Evolutionary conservation across 2,113 vertebrate species (phyloP).

Genomic region (Microcebus murinus): DNA sequence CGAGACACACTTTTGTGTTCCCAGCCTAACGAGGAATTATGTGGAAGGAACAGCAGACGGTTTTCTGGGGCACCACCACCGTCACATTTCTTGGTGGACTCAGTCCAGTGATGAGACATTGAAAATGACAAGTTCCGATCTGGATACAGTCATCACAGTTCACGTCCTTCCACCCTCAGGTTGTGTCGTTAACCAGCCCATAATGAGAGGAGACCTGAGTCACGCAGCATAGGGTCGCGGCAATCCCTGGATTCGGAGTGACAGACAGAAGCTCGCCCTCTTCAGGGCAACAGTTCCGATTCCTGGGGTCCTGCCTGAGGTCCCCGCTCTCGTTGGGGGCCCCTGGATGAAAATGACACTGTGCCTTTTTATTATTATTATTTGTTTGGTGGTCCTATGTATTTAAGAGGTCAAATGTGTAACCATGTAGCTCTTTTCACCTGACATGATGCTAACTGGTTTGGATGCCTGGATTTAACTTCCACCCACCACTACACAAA

Average conservation of each 20-base stretch:
- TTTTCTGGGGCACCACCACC: background rate
- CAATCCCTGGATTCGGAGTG: background rate
- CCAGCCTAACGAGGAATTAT: background rate
- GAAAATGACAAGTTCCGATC: background rate
- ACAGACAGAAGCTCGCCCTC: background rate
- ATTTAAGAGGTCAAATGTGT: background rate
- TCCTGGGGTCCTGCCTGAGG: background rate
- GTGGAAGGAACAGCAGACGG: background rate
- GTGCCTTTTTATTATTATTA: slow-evolving; percentile 7
- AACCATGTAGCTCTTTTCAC: background rate
- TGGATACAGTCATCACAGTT: background rate
- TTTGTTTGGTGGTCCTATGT: slow-evolving; percentile 17
- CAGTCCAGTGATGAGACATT: background rate
- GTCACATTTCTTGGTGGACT: background rate
- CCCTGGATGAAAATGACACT: background rate
- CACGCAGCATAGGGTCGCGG: background rate
- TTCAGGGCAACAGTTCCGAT: rapidly evolving
- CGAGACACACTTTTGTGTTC: background rate
- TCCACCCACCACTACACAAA: background rate
- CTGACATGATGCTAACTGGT: too few relatives aligned
- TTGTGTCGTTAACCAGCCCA: background rate
- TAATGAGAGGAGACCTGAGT: background rate
- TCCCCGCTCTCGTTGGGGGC: background rate
- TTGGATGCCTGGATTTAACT: background rate
- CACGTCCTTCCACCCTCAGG: background rate